phyloP scores from a whole-genome alignment of 2,113 vertebrate genomes.

The Bujurquina vittata region DNA sequence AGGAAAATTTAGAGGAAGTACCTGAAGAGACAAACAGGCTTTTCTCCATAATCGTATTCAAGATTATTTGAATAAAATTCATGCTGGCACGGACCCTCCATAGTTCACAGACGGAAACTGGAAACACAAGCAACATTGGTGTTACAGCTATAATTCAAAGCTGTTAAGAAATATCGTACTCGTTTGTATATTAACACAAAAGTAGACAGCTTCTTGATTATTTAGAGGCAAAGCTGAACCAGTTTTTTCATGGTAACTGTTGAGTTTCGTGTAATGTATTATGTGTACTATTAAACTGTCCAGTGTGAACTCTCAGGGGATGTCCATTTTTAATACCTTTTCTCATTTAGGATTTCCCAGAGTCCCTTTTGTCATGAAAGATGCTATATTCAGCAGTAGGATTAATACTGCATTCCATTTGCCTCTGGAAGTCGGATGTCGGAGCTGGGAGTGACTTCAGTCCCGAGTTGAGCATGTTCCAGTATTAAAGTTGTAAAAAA shows the following conservation, averaged over 20 bases:
- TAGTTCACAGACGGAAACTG: background rate
- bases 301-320: background rate
- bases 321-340: background rate
- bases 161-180: too few relatives aligned
- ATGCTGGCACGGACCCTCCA: background rate
- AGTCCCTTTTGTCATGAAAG: background rate
- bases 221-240: background rate
- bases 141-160: background rate
- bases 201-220: background rate
- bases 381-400: background rate
- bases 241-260: background rate
- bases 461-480: too few relatives aligned
- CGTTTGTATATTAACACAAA: background rate
- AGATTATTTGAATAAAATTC: background rate
- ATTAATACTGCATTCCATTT: background rate
- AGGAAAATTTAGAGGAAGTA: background rate
- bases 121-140: background rate
- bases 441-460: too few relatives aligned
- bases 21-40: background rate
- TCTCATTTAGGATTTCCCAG: background rate
- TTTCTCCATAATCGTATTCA: background rate
- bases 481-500: too few relatives aligned
- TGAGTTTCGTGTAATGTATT: background rate
- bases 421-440: background rate
- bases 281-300: background rate